Conservation (phyloP, 2,113 vertebrate species). For the Larimichthys polyactis region DNA sequence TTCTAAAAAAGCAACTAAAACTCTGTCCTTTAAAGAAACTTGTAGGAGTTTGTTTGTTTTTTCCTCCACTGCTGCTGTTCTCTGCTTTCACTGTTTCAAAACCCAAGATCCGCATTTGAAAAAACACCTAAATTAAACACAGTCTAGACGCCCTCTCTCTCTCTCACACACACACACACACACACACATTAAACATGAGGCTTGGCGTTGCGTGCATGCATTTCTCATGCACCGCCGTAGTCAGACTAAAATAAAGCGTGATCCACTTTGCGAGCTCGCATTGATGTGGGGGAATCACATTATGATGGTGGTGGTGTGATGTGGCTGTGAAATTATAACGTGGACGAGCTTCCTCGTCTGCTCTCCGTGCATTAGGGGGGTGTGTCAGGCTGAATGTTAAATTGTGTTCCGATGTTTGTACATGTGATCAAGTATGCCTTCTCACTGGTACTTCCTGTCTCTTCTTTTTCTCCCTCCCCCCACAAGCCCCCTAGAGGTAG, state of each 20-base stretch:
- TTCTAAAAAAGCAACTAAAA: conserved; percentile 54
- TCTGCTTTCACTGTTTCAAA: neutral
- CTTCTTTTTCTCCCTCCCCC: conserved; percentile 19
- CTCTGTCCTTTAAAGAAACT: conserved; percentile 6
- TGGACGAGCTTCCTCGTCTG: conserved; percentile 36
- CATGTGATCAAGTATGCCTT: conserved; percentile 84
- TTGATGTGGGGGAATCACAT: conserved; percentile 64
- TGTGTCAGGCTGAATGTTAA: conserved; percentile 84
- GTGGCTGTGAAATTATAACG: conserved; percentile 56
- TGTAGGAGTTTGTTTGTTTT: neutral
- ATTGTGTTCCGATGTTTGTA: conserved; percentile 84
- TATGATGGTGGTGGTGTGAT: conserved; percentile 49
- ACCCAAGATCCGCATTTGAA: neutral
- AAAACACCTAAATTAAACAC: conserved; percentile 7
- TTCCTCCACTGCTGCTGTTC: neutral
- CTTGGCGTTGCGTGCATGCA: neutral
- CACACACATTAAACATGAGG: neutral
- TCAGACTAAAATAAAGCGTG: conserved; percentile 59
- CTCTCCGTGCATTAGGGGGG: conserved; percentile 80
- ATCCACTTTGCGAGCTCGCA: conserved; percentile 57
- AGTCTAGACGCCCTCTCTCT: neutral
- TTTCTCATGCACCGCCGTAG: conserved; percentile 35
- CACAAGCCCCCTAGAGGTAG: conserved; percentile 74
- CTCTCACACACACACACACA: neutral
- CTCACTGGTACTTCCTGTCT: conserved; percentile 79